Percentiles rank a stretch among this genome's conserved stretches.
These are phyloP conservation scores for Kryptolebias ocellatus DNA, from an alignment of 2,797 vertebrate species.

Conservation along the genomic window DNA sequence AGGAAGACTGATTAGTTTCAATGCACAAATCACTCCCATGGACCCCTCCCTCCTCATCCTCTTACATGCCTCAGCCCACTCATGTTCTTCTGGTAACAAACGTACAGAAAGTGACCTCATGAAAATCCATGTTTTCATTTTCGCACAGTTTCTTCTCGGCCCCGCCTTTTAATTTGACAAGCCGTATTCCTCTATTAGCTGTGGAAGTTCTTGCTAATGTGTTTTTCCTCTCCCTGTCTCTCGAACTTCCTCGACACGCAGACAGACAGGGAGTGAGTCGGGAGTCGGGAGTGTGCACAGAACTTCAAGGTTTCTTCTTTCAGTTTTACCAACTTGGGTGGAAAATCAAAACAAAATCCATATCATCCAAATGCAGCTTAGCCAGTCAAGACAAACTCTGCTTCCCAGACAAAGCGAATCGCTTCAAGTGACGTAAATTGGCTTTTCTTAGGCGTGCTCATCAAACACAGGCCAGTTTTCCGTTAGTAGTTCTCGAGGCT, in stretches of 20 bases:
- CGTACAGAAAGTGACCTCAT: conserved; percentile 16
- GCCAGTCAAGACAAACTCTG: conserved; percentile 44
- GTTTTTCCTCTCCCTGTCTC: conserved; percentile 39
- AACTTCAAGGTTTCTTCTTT: conserved; percentile 46
- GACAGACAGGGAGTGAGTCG: conserved; percentile 51
- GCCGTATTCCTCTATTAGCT: conserved; percentile 31
- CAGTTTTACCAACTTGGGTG: conserved; percentile 36
- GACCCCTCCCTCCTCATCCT: conserved; percentile 47
- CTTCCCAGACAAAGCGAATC: conserved; percentile 40
- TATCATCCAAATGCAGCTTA: conserved; percentile 5
- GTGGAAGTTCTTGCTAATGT: conserved; percentile 58
- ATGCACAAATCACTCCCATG: conserved; percentile 49
- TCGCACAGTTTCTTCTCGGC: conserved; percentile 18
- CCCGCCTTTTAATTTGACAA: conserved; percentile 30
- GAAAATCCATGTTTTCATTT: conserved; percentile 41
- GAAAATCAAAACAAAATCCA: conserved; percentile 15
- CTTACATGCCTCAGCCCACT: conserved; percentile 27
- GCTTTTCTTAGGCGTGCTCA: neutral
- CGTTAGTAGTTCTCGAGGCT: no score
- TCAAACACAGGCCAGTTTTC: no score
- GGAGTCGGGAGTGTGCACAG: conserved; percentile 19
- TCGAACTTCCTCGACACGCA: conserved; percentile 38
- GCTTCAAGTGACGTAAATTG: conserved; percentile 57
- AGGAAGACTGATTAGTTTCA: conserved; percentile 81
- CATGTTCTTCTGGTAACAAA: conserved; percentile 6